These are phyloP conservation scores for Drosophila nannoptera DNA, from an alignment of 1,140 invertebrate genomes.

Conservation along the genomic window DNA sequence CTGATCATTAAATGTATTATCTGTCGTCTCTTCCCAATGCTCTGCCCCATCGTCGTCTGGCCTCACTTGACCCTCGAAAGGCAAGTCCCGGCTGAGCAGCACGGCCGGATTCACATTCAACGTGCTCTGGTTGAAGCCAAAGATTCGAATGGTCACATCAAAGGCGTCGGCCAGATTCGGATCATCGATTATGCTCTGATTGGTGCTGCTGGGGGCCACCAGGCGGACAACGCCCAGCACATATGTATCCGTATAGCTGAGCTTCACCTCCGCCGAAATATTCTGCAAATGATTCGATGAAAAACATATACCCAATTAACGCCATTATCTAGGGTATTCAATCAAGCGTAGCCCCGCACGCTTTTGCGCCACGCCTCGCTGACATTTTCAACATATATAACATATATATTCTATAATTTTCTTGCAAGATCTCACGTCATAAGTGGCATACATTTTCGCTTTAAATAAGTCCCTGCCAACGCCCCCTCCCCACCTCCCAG, in stretches of 20 bases:
- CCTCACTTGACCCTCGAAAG: constrained; percentile 51
- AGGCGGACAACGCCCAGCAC: constrained; percentile 56
- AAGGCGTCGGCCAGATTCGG: constrained; percentile 29
- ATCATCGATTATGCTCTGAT: constrained; percentile 7
- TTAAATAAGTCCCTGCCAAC: constrained; percentile 8
- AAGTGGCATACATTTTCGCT: constrained; percentile 52
- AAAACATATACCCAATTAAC: constrained; percentile 1
- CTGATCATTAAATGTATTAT: background rate
- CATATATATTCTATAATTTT: constrained; percentile 18
- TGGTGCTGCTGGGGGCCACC: constrained; percentile 30
- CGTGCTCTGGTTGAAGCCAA: constrained; percentile 54
- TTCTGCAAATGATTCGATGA: constrained; percentile 45
- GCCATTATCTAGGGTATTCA: constrained; percentile 10
- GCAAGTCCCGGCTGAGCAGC: constrained; percentile 55
- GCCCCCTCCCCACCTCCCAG: background rate
- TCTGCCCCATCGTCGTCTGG: constrained; percentile 23
- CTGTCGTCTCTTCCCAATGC: background rate
- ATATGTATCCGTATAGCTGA: constrained; percentile 59
- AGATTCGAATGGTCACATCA: constrained; percentile 64
- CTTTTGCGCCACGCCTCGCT: constrained; percentile 6
- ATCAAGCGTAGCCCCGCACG: constrained; percentile 28
- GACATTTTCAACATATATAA: background rate
- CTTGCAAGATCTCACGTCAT: constrained; percentile 49
- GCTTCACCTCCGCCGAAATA: constrained; percentile 67
- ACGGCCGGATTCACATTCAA: constrained; percentile 40